phyloP scores from a whole-genome alignment of 1,140 invertebrate genomes.

The Habropoda laboriosa region DNA sequence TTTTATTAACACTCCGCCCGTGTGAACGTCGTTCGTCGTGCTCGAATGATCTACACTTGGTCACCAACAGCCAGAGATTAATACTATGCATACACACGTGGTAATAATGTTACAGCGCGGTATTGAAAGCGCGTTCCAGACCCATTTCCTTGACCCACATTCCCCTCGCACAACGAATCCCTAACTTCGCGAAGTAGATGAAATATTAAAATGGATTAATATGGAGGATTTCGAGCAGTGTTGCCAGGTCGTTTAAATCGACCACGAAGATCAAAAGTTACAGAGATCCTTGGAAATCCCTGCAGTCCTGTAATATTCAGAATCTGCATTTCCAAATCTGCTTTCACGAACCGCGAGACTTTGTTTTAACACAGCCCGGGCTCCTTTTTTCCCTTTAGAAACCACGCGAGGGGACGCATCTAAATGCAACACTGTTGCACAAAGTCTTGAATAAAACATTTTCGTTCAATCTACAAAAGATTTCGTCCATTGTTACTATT shows the following conservation, averaged over 20 bases:
- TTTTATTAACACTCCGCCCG: neutral
- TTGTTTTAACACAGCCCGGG: neutral
- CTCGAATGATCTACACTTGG: too few relatives aligned
- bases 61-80: neutral
- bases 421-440: too few relatives aligned
- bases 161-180: neutral
- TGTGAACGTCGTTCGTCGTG: neutral
- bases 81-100: neutral
- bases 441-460: neutral
- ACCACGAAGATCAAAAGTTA: slow-evolving; percentile 11
- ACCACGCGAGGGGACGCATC: neutral
- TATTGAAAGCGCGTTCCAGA: neutral
- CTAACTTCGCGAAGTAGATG: slow-evolving; percentile 6
- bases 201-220: slow-evolving; percentile 33
- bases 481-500: too few relatives aligned
- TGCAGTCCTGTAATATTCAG: neutral
- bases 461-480: too few relatives aligned
- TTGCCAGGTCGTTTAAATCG: slow-evolving; percentile 6
- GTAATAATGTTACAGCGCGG: neutral
- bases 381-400: too few relatives aligned
- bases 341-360: neutral
- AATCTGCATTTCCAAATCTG: neutral
- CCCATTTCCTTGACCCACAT: slow-evolving; percentile 21
- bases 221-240: neutral
- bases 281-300: neutral